Percentiles rank a stretch among this genome's conserved stretches.
These are phyloP conservation scores for Polydesmus complanatus DNA, from an alignment of 2,888 invertebrate species.

Conservation along the genomic window DNA sequence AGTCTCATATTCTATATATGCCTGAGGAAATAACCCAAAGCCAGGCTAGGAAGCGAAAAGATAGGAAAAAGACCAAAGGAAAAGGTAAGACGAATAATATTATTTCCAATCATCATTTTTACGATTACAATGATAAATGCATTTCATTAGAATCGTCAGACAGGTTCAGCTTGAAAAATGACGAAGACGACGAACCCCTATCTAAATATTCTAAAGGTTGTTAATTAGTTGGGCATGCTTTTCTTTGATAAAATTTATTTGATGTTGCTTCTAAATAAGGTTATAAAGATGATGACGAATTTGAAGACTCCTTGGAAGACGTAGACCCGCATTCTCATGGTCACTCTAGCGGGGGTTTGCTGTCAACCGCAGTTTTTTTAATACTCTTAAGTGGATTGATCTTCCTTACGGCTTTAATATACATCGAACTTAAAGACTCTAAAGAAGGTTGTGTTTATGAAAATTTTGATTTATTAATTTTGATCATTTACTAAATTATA, in stretches of 20 bases:
- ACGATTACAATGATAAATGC: not conserved
- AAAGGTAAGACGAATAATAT: not conserved
- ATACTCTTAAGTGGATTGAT: slow-evolving; percentile 8
- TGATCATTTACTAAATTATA: not conserved
- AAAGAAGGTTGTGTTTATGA: slow-evolving; percentile 2
- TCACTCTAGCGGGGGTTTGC: not conserved
- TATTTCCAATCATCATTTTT: not conserved
- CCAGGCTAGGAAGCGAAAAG: not conserved
- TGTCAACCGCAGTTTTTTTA: slow-evolving; percentile 4
- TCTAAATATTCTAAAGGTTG: not conserved
- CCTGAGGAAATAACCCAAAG: not conserved
- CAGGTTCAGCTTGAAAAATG: not conserved
- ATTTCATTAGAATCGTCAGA: not conserved
- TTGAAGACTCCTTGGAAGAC: not conserved
- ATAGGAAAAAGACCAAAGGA: not conserved
- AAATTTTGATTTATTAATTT: not conserved
- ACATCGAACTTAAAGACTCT: slow-evolving; percentile 10
- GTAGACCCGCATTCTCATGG: too few relatives aligned
- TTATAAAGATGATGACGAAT: not conserved
- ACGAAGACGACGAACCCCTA: not conserved
- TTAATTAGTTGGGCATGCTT: too few relatives aligned
- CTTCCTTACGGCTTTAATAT: slow-evolving; percentile 4
- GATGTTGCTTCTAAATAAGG: too few relatives aligned
- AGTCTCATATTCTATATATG: too few relatives aligned
- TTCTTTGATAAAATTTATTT: too few relatives aligned